Conservation (phyloP, 2,888 invertebrate species). For the Portevinia maculata region DNA sequence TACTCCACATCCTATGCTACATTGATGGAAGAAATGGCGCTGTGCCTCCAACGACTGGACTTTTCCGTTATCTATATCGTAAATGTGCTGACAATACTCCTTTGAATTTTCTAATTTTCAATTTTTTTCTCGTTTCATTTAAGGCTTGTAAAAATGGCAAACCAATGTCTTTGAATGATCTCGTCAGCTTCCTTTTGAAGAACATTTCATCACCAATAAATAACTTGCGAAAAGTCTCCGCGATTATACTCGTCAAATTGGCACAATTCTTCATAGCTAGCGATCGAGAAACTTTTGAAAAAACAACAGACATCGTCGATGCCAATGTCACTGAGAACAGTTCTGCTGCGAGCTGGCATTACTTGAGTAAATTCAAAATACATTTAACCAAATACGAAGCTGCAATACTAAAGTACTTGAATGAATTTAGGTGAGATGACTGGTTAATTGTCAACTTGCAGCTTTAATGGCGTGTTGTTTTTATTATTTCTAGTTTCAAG, state of each 20-base stretch:
- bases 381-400: constrained; percentile 79
- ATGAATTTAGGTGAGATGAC: constrained; percentile 79
- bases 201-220: constrained; percentile 78
- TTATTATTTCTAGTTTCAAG: constrained; percentile 78
- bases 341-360: constrained; percentile 78
- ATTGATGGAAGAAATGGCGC: constrained; percentile 77
- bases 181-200: constrained; percentile 79
- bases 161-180: constrained; percentile 78
- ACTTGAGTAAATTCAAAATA: constrained; percentile 79
- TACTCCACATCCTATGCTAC: constrained; percentile 75
- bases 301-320: constrained; percentile 77
- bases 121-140: constrained; percentile 21
- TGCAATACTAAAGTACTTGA: constrained; percentile 78
- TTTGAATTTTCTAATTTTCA: background rate
- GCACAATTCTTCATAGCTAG: constrained; percentile 78
- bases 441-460: background rate
- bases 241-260: constrained; percentile 78
- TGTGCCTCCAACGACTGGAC: constrained; percentile 78
- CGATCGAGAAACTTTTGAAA: constrained; percentile 79
- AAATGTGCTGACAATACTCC: constrained; percentile 32
- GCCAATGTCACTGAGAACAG: constrained; percentile 58
- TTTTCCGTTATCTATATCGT: constrained; percentile 78
- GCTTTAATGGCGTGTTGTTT: background rate
- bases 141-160: constrained; percentile 79
- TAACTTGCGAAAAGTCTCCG: constrained; percentile 77